These are phyloP conservation scores for Romanomermis culicivorax DNA, from an alignment of 2,888 invertebrate species.

Conservation along the genomic window DNA sequence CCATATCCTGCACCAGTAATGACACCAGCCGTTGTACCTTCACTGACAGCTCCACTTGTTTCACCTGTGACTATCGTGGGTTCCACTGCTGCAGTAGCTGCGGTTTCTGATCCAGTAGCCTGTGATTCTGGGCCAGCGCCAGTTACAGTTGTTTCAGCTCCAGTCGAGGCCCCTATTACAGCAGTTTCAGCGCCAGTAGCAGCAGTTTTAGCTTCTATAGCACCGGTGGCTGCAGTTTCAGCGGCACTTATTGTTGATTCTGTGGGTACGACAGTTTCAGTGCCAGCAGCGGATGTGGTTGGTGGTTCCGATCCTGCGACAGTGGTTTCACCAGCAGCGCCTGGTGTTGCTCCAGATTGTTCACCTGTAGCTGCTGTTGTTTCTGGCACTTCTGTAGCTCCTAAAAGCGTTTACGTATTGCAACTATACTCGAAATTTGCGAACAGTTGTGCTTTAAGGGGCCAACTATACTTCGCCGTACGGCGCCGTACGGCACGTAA, in stretches of 20 bases:
- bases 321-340: background rate
- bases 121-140: background rate
- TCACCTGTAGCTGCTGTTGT: background rate
- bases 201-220: background rate
- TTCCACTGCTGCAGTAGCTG: background rate
- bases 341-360: background rate
- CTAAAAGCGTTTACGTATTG: too few species aligned
- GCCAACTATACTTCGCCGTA: too few species aligned
- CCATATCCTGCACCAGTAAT: too few species aligned
- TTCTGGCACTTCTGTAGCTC: background rate
- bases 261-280: too few species aligned
- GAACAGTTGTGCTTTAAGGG: too few species aligned
- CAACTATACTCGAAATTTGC: too few species aligned
- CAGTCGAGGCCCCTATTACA: background rate
- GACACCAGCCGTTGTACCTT: too few species aligned
- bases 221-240: background rate
- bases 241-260: background rate
- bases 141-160: background rate
- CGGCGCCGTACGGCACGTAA: too few species aligned
- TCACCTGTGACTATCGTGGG: too few species aligned
- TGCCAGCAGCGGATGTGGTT: too few species aligned
- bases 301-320: background rate
- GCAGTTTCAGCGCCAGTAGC: background rate
- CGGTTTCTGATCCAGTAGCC: background rate
- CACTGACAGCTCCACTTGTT: too few species aligned